Evolutionary conservation across 2,888 invertebrate genomes (phyloP), one percentile per base, ranked within the genome.

Genomic region (Papilio elwesi): DNA sequence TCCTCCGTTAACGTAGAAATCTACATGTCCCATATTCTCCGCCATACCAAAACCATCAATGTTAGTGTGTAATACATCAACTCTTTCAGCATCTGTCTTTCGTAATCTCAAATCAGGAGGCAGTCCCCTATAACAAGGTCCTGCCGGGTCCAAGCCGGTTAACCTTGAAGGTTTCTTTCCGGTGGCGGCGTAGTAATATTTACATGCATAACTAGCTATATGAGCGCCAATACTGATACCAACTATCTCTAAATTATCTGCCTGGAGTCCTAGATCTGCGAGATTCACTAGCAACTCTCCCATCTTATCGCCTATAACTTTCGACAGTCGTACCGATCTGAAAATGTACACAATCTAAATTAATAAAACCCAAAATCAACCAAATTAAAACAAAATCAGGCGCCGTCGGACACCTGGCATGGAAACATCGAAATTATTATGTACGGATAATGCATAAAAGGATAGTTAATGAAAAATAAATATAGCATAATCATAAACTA

Each of bases 31-130:
- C 0, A 92, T 59, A 0, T 83, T 78, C 67, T 92, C 90, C 0
- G 93, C 92, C 5, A 89, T 91, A 0, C 93, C 93, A 70, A 93
- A 93, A 0, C 93, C 93, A 47, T 93, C 93, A 2, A 93, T 93
- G 72, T 93, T 93, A 0, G 93, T 92, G 49, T 93, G 93, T 0
- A 93, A 53, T 0, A 91, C 79, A 55, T 93, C 92, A 0, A 93
- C 91, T 67, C 77, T 80, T 0, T 82, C 79, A 0, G 86, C 92
- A 47, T 93, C 92, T 0, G 85, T 80, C 0, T 77, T 74, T 7
- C 82, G 79, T 0, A 93, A 75, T 57, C 87, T 88, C 9, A 85
- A 78, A 1, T 87, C 83, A 0, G 81, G 68, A 0, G 85, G 84
- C 2, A 93, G 51, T 0, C 83, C 78, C 15, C 92, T 84, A 68